phyloP scores from a whole-genome alignment of 1,140 invertebrate genomes.

The Drosophila eugracilis region DNA sequence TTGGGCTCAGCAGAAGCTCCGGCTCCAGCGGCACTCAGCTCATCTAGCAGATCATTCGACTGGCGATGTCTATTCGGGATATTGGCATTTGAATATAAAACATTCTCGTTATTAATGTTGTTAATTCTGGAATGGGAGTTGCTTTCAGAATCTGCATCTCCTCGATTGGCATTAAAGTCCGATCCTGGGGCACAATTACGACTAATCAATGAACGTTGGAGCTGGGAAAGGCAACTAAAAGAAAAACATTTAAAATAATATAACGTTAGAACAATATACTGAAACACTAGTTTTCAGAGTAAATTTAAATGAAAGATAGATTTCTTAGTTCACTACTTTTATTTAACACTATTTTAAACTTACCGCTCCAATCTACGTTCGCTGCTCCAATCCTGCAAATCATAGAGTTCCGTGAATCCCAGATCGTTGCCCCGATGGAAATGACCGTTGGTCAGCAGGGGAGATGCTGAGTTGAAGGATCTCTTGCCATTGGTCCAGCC shows the following conservation, averaged over 20 bases:
- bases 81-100: conserved; percentile 40
- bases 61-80: conserved; percentile 61
- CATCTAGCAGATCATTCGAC: conserved; percentile 76
- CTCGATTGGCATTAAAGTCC: conserved; percentile 44
- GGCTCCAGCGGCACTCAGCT: conserved; percentile 50
- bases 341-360: neutral
- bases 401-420: conserved; percentile 65
- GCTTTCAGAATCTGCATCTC: conserved; percentile 29
- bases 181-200: conserved; percentile 41
- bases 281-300: too few relatives aligned
- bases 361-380: conserved; percentile 72
- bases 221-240: conserved; percentile 85
- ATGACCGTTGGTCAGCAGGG: conserved; percentile 45
- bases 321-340: too few relatives aligned
- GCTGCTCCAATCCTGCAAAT: conserved; percentile 46
- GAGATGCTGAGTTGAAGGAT: conserved; percentile 68
- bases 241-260: neutral
- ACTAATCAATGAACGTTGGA: conserved; percentile 74
- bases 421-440: conserved; percentile 49
- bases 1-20: conserved; percentile 52
- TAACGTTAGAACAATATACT: neutral
- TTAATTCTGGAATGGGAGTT: conserved; percentile 28
- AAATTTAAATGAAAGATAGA: too few relatives aligned
- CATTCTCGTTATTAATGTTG: conserved; percentile 46
- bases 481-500: conserved; percentile 91